phyloP scores from a whole-genome alignment of 2,888 invertebrate species.

The Colletes collaris region DNA sequence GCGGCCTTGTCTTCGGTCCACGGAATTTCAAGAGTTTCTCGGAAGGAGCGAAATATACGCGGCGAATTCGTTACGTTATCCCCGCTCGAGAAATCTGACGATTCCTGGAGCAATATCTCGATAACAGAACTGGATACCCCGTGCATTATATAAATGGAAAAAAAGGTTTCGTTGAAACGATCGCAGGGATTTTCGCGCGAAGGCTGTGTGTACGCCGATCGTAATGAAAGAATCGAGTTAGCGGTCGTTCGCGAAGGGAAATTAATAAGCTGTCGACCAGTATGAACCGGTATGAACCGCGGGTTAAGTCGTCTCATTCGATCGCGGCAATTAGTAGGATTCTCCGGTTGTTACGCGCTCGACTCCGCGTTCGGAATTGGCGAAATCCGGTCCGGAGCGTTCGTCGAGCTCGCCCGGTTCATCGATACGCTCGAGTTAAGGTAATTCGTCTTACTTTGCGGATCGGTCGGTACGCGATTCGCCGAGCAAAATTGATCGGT shows the following conservation, averaged over 20 bases:
- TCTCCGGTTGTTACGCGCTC: slow-evolving; percentile 3
- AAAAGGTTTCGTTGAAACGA: background rate
- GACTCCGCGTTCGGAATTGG: background rate
- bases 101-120: too few species aligned
- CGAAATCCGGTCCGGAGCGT: slow-evolving; percentile 10
- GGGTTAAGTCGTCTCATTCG: slow-evolving; percentile 48
- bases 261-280: slow-evolving; percentile 35
- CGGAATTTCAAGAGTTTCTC: too few species aligned
- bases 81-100: too few species aligned
- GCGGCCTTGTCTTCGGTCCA: background rate
- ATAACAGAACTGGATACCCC: too few species aligned
- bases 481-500: background rate
- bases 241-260: slow-evolving; percentile 4
- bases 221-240: slow-evolving; percentile 44
- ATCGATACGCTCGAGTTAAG: slow-evolving; percentile 8
- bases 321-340: slow-evolving; percentile 42
- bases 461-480: background rate
- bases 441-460: slow-evolving; percentile 1
- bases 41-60: too few species aligned
- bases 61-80: too few species aligned
- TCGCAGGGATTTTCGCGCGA: slow-evolving; percentile 13
- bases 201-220: background rate
- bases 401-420: background rate
- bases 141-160: too few species aligned
- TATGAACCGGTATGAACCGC: slow-evolving; percentile 38